Base-by-base conservation (phyloP, 2,888 invertebrate genomes). In the Busseola fusca region DNA sequence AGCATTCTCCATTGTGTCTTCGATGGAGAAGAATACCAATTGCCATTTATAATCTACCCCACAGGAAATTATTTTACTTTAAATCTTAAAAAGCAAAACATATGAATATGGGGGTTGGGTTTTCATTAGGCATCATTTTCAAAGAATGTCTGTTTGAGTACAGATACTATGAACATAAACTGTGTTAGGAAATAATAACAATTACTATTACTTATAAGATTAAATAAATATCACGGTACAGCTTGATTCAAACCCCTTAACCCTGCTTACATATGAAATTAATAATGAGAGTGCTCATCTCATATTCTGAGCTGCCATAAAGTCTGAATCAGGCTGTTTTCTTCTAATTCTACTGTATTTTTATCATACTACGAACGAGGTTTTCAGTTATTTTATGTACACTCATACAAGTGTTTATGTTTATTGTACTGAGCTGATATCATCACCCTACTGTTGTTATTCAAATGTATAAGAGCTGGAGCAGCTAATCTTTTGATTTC, bases 21-120 rank as follows among this genome's bases (percentile, higher is more conserved):
- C 65, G 78, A 86, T 90, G 89, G 88, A 90, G 92, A 91, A 90
- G 87, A 84, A 94, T 94, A 94, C 88, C 92, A 72, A 88, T 88
- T 92, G 91, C 91, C 87, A 52, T 80, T 84, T 69, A 76, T 77
- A 74, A 74, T 83, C 14, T 85, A 37, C 83, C 83, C 83, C 85
- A 83, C 40, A n/a, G 71, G 69, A 64, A 69, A 75, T 73, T 30
- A 69, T 72, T 70, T 74, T 63, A 70, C 83, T 70, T 66, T 57
- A 72, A 12, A 14, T 34, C 69, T 77, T 64, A n/a, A 65, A 45
- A 74, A 74, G 72, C 60, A 84, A 84, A 84, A 72, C 52, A 14
- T 67, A 50, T 4, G n/a, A 9, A 3, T 1, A 74, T 84, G 84
- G 82, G 81, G 81, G 1, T 68, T 34, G n/a, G n/a, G n/a, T 48